Evolutionary conservation across 2,888 invertebrate species (phyloP).

Genomic region (Archips xylosteana): DNA sequence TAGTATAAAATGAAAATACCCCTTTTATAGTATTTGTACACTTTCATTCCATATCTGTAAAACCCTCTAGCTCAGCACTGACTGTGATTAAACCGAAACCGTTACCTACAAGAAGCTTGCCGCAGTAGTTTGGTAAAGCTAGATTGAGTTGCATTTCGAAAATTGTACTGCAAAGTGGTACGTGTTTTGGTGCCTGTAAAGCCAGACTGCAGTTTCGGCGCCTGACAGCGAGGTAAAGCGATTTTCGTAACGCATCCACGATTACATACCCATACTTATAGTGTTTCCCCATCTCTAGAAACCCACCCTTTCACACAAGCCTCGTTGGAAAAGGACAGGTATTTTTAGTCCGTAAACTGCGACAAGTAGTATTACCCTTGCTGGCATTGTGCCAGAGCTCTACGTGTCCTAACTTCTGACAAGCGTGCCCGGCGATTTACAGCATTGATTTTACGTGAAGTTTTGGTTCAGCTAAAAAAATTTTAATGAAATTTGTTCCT

Average conservation of each 20-base stretch:
- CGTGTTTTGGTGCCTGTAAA: conserved; percentile 29
- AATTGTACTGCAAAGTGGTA: conserved; percentile 40
- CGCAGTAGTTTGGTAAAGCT: background rate
- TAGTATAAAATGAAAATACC: no score
- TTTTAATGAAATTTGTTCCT: conserved; percentile 8
- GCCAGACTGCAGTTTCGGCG: conserved; percentile 25
- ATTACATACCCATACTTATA: background rate
- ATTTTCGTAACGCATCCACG: conserved; percentile 52
- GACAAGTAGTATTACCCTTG: background rate
- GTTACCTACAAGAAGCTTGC: background rate
- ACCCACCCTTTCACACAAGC: background rate
- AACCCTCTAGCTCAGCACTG: background rate
- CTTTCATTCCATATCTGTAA: no score
- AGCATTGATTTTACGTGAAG: conserved; percentile 42
- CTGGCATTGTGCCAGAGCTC: conserved; percentile 53
- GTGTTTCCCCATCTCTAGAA: background rate
- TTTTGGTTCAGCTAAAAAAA: conserved; percentile 15
- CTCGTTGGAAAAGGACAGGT: background rate
- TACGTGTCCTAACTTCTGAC: conserved; percentile 53
- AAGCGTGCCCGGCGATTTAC: conserved; percentile 51
- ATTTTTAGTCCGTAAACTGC: background rate
- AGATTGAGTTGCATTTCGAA: conserved; percentile 34
- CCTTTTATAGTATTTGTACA: no score
- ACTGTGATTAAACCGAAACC: background rate
- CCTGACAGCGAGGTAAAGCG: conserved; percentile 48